Conservation (phyloP, 2,888 invertebrate species). For the Noctua janthina region DNA sequence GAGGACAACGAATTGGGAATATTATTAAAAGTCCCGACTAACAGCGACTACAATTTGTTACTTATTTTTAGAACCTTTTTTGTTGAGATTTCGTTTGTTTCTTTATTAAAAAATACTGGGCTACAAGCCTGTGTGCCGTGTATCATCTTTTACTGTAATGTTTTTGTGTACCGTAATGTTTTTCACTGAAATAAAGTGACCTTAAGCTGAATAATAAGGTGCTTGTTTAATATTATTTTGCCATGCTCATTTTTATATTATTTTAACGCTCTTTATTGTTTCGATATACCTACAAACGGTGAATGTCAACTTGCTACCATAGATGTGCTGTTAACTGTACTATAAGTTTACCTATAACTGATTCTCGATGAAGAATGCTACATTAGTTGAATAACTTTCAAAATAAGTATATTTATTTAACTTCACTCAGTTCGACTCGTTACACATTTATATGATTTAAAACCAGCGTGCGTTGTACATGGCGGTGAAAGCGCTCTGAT, state of each 20-base stretch:
- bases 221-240: neutral
- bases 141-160: conserved; percentile 11
- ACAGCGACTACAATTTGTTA: conserved; percentile 51
- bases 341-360: neutral
- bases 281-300: neutral
- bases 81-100: conserved; percentile 32
- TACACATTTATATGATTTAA: conserved; percentile 24
- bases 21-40: conserved; percentile 61
- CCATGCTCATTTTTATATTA: neutral
- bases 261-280: neutral
- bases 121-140: neutral
- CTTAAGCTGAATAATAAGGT: neutral
- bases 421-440: neutral
- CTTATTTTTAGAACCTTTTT: conserved; percentile 49
- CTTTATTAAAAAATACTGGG: conserved; percentile 21
- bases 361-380: neutral
- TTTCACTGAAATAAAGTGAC: neutral
- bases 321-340: too few relatives aligned
- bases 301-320: neutral
- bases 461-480: conserved; percentile 27
- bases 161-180: neutral
- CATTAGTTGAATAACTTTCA: neutral
- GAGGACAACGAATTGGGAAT: conserved; percentile 60
- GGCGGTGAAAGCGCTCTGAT: conserved; percentile 61
- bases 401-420: conserved; percentile 10